Evolutionary conservation across 2,888 invertebrate species (phyloP), one percentile per base, ranked within the genome.

Genomic region (Andrena fulva): DNA sequence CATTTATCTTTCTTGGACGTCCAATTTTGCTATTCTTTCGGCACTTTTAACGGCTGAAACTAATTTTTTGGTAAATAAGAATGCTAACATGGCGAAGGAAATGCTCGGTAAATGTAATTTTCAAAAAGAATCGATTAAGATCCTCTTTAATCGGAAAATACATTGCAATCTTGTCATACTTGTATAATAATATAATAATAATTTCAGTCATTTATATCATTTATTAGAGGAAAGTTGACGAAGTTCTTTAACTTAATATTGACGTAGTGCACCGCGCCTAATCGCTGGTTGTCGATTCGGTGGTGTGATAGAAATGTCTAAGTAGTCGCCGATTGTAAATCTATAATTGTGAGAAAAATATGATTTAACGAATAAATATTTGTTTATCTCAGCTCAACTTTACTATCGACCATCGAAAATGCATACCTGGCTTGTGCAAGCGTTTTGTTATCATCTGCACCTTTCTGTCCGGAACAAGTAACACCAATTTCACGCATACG

Each of bases 301-400:
- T 50, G 97, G 97, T 33, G 97, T 97, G 78, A 99, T 99, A 6
- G 99, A 98, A 90, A 99, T 99, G 94, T 99, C 99, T 94, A 99
- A 95, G 94, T 98, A 99, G 94, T 99, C 99, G 0, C 99, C 99
- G 91, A 99, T 98, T 90, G 97, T 97, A 93, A 99, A 99, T 91
- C 98, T 95, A 90, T 3, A 89, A 88, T 77, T 80, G 52, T 48
- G 54, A 33, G 12, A 66, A 72, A 12, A 52, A 74, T 10, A 35
- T 54, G 60, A 54, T 71, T 67, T 60, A 74, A 87, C 16, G 5
- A 42, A 16, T 16, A 42, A 42, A 42, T 42, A 42, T 42, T 42
- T 0, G 42, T 42, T 42, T 42, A 42, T 4, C 42, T 16, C 5
- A 42, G 16, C 42, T 4, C 16, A 48, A 59, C 5, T 2, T 2